phyloP scores from a whole-genome alignment of 1,140 invertebrate genomes.

The Magallana angulata region DNA sequence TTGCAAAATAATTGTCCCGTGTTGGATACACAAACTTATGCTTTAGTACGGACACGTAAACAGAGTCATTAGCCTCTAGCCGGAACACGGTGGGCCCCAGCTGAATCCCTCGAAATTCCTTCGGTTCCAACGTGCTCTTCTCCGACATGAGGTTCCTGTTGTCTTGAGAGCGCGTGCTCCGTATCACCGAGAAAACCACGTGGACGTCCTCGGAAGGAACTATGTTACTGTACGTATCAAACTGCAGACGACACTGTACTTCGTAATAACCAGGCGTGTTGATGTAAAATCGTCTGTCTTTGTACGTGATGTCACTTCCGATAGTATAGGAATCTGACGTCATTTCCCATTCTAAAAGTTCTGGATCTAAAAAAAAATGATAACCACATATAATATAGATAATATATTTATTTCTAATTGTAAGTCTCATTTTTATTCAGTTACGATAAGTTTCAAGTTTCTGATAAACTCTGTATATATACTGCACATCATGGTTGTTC shows the following conservation, averaged over 20 bases:
- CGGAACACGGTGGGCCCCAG: background rate
- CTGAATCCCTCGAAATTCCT: background rate
- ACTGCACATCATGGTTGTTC: no score
- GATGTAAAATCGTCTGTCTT: conserved; percentile 13
- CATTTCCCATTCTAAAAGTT: background rate
- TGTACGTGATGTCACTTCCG: conserved; percentile 15
- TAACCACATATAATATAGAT: no score
- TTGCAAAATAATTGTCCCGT: background rate
- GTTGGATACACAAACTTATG: background rate
- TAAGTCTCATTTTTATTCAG: no score
- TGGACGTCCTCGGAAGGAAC: background rate
- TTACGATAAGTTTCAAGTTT: no score
- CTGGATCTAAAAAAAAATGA: background rate
- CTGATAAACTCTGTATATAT: no score
- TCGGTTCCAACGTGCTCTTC: background rate
- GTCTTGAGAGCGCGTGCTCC: background rate
- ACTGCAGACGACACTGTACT: conserved; percentile 14
- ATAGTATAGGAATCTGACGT: background rate
- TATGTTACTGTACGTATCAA: background rate
- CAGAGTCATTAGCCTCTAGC: background rate
- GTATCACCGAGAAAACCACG: background rate
- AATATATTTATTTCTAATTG: no score
- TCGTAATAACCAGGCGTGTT: background rate
- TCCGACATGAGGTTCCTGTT: background rate
- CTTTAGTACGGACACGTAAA: background rate